phyloP scores from a whole-genome alignment of 2,113 vertebrate genomes.

The Plecturocebus donacophilus region DNA sequence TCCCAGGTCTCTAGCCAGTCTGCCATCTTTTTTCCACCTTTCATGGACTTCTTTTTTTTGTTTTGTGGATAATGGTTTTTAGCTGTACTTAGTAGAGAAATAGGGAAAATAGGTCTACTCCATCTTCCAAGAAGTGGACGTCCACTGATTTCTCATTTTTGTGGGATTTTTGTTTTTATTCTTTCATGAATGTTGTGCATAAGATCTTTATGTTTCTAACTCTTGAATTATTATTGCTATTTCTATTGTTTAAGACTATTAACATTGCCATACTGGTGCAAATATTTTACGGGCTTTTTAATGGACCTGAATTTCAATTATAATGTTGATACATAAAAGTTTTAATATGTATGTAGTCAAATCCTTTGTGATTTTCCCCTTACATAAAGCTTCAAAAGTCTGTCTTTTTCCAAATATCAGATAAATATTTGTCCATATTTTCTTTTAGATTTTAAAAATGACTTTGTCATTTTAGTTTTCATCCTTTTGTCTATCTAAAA shows the following conservation, averaged over 20 bases:
- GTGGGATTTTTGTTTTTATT: neutral
- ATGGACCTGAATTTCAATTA: neutral
- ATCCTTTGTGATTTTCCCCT: neutral
- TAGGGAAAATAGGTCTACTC: neutral
- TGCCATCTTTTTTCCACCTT: neutral
- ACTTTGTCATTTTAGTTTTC: neutral
- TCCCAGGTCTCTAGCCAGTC: too few relatives aligned
- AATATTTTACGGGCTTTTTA: neutral
- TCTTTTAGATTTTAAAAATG: neutral
- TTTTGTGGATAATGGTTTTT: neutral
- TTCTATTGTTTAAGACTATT: neutral
- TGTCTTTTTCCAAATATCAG: neutral
- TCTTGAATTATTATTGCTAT: neutral
- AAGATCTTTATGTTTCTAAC: neutral
- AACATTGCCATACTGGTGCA: neutral
- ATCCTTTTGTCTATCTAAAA: neutral
- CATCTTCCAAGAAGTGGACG: neutral
- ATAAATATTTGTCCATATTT: neutral
- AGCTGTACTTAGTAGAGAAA: neutral
- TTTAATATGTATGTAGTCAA: neutral
- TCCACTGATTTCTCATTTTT: neutral
- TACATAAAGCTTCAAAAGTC: neutral
- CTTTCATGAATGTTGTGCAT: neutral
- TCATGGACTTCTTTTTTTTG: neutral
- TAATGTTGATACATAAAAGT: neutral